Evolutionary conservation across 2,797 vertebrate genomes (phyloP), one percentile per base, ranked within the genome.

Genomic region (Phataginus tricuspis): DNA sequence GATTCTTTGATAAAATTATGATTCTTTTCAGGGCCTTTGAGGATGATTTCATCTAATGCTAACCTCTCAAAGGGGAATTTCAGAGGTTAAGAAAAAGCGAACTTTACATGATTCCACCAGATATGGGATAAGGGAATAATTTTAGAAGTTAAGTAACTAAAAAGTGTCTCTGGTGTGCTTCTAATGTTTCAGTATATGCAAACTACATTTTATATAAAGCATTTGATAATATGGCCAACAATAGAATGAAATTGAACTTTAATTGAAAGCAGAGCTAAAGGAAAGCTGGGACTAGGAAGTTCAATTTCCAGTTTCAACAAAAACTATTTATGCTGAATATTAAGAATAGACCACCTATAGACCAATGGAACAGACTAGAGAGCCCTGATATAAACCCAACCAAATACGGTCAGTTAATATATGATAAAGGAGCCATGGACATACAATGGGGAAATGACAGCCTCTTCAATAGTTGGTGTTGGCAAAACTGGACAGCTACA

Each of bases 241-340:
- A 64, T 66, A 57, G 79, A 78, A 42, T 84, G 72, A 95, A 90
- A 82, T 59, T 87, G 53, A 90, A 77, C 92, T 94, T 80, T 96
- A 96, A 97, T 90, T 94, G 80, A 97, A 97, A 97, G 91, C 95
- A 93, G 97, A 94, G 61, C 91, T 79, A 59, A 55, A 85, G 45
- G 74, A 91, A 97, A 93, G 78, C 66, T 91, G 71, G 18, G 68
- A 42, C 27, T 77, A 57, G 78, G 68, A 92, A 87, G 74, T 49
- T 75, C 23, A 66, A 71, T 77, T 88, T 90, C 71, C 75, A 92
- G 42, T 89, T 97, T 75, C 78, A 96, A 77, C 71, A 91, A 94
- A 85, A 92, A 45, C 25, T 4, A 25, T 83, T 94, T 95, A 80
- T 25, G 90, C 27, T 79, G 57, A 49, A 51, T 86, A 84, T 79